Base-by-base conservation (phyloP, 1,140 invertebrate species). In the Drosophila saltans region DNA sequence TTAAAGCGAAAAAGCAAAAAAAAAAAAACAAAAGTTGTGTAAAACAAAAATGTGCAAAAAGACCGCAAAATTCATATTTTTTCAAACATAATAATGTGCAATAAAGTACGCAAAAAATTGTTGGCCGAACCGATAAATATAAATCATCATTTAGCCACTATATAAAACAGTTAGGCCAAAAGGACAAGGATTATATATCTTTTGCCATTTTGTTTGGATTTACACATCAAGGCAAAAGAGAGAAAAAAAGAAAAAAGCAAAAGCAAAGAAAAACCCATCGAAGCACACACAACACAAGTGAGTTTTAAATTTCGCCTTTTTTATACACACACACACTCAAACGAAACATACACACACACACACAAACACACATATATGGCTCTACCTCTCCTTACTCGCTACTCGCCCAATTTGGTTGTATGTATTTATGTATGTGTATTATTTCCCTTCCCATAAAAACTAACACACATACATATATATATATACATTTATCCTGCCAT, bases 261-360 rank as follows among this genome's bases (percentile, higher is more conserved):
- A 63, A 70, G 40, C 43, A 39, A 68, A 64, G 9, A 52, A 81
- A 69, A 69, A 72, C 40, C 41, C 76, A 80, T 63, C 80, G 76
- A 82, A 86, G 76, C 83, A 69, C 84, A 89, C 76, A 52, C 73
- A 89, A 24, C 73, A 89, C 83, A 88, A 88, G 83, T 88, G 83
- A 88, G 83, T 88, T 74, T 67, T 61, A 70, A 80, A 89, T 89
- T 88, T 88, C 78, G 67, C 72, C 80, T 71, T 80, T 83, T 89
- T 70, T 64, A 52, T 41, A 70, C 58, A 59, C 75, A 66, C 69
- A 66, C 40, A 75, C 33, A 39, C 56, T 71, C 62, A 76, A 62
- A 71, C 66, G 33, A 36, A 36, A 36, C 1, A 36, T 36, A 36
- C 33, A 73, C 48, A 74, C 59, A 66, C 36, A 76, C 57, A 16